Evolutionary conservation across 35 echinoderm and acorn worm species (phyloP), one percentile per base, ranked within the genome.

Genomic region (Heliocidaris tuberculata): DNA sequence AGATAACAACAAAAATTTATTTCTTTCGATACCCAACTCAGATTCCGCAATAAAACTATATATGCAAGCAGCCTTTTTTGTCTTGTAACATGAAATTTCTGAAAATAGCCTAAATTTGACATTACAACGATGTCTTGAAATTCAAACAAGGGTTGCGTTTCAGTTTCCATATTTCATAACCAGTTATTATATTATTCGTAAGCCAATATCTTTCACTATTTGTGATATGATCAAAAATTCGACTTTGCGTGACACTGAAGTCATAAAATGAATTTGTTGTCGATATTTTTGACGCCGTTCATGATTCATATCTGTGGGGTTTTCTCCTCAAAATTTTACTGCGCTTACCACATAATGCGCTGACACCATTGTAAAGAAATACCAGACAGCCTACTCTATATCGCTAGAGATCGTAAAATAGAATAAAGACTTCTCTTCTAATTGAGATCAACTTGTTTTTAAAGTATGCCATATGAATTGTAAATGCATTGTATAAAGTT

Each of bases 231-330:
- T 52, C 65, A 17, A n/a, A n/a, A 78, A n/a, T 78, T 17, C 17
- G 65, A 7, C 65, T 78, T 5, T 78, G 65, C 65, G 65, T 78
- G 65, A 78, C 65, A 78, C 65, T 78, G 19, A n/a, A 5, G 65
- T 78, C 65, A 78, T 78, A 78, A 78, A 78, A 78, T 56, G 19
- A 78, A 78, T 27, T 78, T 78, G 21, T 78, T 78, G 21, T 27
- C 65, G 21, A 78, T 78, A 78, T 78, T 78, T 78, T n/a, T 24
- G 65, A n/a, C 65, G 65, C 65, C 65, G 65, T 27, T 21, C 27
- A n/a, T 78, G 65, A 78, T 78, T 78, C 65, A 78, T 78, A 78
- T 78, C 65, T 27, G 21, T 78, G 65, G 65, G 65, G 65, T 78
- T 78, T 78, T 78, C 65, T 78, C 27, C 65, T 78, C 65, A 78